Percentiles rank a stretch among this genome's conserved stretches.
phyloP scores from a whole-genome alignment of 2,113 vertebrate genomes.

The Oreocharis arfaki region DNA sequence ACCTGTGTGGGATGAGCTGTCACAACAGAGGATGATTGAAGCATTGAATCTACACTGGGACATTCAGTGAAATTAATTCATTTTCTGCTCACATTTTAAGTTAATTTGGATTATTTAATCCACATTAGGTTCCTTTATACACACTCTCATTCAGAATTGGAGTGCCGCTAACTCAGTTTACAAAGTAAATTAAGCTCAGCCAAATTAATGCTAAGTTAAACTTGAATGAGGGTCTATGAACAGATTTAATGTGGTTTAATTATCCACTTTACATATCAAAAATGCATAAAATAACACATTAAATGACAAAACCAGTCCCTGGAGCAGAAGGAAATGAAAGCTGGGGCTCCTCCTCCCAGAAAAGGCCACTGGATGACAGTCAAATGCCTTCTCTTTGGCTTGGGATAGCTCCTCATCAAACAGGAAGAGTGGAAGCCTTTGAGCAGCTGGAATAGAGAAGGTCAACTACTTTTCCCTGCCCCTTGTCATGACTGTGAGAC shows the following conservation, averaged over 20 bases:
- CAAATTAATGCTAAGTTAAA: slow-evolving; percentile 39
- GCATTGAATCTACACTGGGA: neutral
- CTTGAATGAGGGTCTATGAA: slow-evolving; percentile 40
- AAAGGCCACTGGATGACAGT: neutral
- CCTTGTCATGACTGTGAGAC: neutral
- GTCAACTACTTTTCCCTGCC: neutral
- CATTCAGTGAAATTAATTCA: neutral
- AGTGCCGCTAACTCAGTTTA: slow-evolving; percentile 45
- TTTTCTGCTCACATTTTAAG: neutral
- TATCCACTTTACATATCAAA: slow-evolving; percentile 47
- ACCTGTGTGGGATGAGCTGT: neutral
- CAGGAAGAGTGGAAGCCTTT: neutral
- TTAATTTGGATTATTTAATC: slow-evolving; percentile 63
- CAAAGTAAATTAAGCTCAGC: slow-evolving; percentile 42
- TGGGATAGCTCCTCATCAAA: neutral
- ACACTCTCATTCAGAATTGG: slow-evolving; percentile 15
- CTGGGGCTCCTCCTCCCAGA: neutral
- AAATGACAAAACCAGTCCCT: neutral
- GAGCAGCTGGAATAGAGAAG: neutral
- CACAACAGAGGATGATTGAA: neutral
- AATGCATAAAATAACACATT: slow-evolving; percentile 22
- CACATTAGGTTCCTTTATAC: slow-evolving; percentile 25
- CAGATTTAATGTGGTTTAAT: slow-evolving; percentile 48
- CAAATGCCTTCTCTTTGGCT: neutral
- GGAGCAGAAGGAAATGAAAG: neutral